These are phyloP conservation scores for Halcyon leucocephala DNA, from an alignment of 2,797 vertebrate species.

Conservation along the genomic window DNA sequence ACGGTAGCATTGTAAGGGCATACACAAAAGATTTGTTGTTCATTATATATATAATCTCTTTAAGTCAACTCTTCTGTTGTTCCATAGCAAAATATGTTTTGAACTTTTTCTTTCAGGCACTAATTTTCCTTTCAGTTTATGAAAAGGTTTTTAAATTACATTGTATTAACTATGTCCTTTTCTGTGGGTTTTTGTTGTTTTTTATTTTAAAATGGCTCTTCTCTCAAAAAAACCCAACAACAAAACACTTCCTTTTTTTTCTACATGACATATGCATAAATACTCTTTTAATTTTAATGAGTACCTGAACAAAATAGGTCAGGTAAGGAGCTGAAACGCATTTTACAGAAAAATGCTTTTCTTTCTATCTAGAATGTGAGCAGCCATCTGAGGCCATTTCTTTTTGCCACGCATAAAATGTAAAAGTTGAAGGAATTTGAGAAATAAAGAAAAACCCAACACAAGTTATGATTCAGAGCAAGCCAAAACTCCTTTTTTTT, in stretches of 20 bases:
- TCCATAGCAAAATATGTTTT: background rate
- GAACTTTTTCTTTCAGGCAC: background rate
- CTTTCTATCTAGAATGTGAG: background rate
- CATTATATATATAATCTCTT: background rate
- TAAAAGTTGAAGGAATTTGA: background rate
- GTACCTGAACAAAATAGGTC: background rate
- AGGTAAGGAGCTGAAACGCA: background rate
- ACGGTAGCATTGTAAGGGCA: background rate
- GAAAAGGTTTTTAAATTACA: background rate
- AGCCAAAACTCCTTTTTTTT: background rate
- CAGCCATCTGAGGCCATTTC: background rate
- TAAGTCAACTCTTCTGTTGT: background rate
- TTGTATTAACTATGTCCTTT: background rate
- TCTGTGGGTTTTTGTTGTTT: background rate
- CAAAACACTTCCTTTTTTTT: background rate
- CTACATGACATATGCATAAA: background rate
- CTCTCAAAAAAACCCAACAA: background rate
- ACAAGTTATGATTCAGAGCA: background rate
- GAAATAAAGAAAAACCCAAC: background rate
- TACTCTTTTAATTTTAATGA: background rate
- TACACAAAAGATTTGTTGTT: background rate
- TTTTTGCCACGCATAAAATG: background rate
- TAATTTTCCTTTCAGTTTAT: background rate
- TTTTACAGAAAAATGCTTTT: background rate
- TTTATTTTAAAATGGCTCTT: background rate